Base-by-base conservation (phyloP, 2,888 invertebrate species). In the Tenthredo notha region DNA sequence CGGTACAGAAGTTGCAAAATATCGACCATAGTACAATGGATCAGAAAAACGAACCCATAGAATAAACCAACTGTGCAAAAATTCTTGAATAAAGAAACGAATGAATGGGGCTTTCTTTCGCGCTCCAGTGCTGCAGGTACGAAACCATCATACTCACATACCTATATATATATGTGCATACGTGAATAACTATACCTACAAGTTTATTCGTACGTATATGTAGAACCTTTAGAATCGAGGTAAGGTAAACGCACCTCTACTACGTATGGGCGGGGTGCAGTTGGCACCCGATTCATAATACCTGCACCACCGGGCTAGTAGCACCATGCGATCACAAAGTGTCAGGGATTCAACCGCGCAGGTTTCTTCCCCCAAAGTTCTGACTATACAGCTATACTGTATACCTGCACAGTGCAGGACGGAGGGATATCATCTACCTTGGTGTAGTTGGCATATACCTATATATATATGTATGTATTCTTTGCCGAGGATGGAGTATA, bases 201-300 rank as follows among this genome's bases (percentile, higher is more conserved):
- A 25, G 33, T 7, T 67, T 7, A 33, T 67, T 33, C 67, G 18
- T 67, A 67, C 18, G 33, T 33, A 25, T 33, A 7, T 7, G 5
- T 6, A n/a, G 18, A 47, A 33, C 67, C 67, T 67, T 67, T 25
- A 12, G 33, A 29, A 5, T 33, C 33, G 33, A 67, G 33, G 33
- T 67, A 33, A 67, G 67, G 72, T 43, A 74, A 43, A 47, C 47
- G 72, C 72, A 74, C 72, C 72, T 74, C 43, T 74, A 58, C 80
- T 33, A 50, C 33, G 77, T n/a, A 83, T 47, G 83, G 83, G 83
- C 70, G 83, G 83, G 67, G 83, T 83, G 50, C 83, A 83, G 65
- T 83, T 67, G 83, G 83, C 83, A 70, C 83, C 67, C 83, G 83
- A 83, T 83, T 83, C 83, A 83, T 65, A 80, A 80, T 80, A 83